Evolutionary conservation across 2,888 invertebrate genomes (phyloP), one percentile per base, ranked within the genome.

Genomic region (Piscicola geometra): DNA sequence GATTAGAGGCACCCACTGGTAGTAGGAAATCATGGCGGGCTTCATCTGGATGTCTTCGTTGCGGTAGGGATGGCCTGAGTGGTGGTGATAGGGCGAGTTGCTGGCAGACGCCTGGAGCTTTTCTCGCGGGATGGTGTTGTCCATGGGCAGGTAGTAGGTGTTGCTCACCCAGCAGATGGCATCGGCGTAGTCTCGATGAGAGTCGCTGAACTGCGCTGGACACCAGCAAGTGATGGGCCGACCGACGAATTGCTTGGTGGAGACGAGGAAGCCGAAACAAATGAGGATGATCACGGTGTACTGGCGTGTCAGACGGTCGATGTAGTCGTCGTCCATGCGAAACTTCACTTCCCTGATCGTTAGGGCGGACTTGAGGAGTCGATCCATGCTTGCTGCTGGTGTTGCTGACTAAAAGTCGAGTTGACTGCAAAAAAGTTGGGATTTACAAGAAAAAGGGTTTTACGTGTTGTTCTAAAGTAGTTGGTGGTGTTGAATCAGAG

Each of bases 101-200:
- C 72, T 71, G 21, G 80, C 78, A 77, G 77, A 79, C 12, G 60
- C 33, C 74, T 70, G 68, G 18, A 76, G 66, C 56, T 75, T 68
- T n/a, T 77, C 77, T 69, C 70, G 36, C 1, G 79, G 80, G 28
- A 80, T 78, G 47, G 71, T 75, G 50, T 79, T 76, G 47, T 77
- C 77, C 66, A 79, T 71, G 1, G 80, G 80, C 60, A 80, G 73
- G 69, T 78, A 80, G 77, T 80, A 80, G 47, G 80, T 80, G 78
- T 80, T 80, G 71, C 78, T 78, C 56, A 80, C 80, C 80, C 80
- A 80, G 74, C 80, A 80, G 71, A 80, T 77, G 32, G 80, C 79
- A 72, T 80, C 79, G 18, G 80, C 78, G 76, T 80, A 80, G 52
- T 80, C 80, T 66, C 77, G 71, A 66, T 80, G 80, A 35, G 78